Evolutionary conservation across 2,113 vertebrate genomes (phyloP).

Genomic region (Neolamprologus sp.): DNA sequence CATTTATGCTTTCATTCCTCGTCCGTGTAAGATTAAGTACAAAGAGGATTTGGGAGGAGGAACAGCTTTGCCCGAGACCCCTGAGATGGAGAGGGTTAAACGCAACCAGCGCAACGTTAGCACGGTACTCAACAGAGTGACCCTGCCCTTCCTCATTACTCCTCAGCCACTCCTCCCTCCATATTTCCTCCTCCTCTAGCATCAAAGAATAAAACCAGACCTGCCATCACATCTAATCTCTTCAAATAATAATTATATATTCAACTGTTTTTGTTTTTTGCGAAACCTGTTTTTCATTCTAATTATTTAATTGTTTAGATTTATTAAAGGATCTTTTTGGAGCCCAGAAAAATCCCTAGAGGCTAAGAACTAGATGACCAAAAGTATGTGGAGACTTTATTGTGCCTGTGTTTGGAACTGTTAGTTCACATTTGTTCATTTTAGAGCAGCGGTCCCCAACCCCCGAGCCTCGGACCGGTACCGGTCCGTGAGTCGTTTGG

Average conservation of each 20-base stretch:
- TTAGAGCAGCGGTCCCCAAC: fast-evolving
- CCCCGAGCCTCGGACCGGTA: no score
- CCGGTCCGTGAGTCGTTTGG: fast-evolving
- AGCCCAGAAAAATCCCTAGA: background rate
- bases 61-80: constrained; percentile 88
- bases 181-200: background rate
- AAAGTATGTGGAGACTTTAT: background rate
- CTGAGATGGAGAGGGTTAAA: constrained; percentile 95
- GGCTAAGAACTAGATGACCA: background rate
- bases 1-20: constrained; percentile 1
- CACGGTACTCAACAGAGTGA: constrained; percentile 79
- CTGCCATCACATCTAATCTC: background rate
- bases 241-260: background rate
- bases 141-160: constrained; percentile 14
- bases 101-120: constrained; percentile 89
- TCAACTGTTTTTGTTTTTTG: background rate
- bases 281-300: background rate
- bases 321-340: background rate
- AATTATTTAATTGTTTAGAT: fast-evolving
- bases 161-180: background rate
- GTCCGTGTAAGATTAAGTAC: constrained; percentile 81
- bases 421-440: background rate
- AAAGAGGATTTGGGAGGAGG: constrained; percentile 92
- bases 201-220: background rate
- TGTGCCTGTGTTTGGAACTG: fast-evolving